Base-by-base conservation (phyloP, 1,140 invertebrate species). In the Coenobita brevimanus region DNA sequence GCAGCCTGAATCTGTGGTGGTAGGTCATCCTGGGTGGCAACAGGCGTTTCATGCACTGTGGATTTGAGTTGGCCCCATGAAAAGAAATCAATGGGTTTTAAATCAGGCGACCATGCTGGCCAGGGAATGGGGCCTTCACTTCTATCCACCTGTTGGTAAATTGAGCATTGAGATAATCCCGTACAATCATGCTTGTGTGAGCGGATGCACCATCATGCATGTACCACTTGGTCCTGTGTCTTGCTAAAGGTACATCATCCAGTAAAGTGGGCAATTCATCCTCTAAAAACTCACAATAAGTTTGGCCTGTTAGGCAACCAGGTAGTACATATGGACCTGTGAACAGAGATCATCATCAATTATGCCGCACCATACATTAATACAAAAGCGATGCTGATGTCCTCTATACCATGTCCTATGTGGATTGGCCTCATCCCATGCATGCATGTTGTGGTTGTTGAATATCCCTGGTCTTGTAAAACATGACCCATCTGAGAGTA, bases 51-150 rank as follows among this genome's bases (percentile, higher is more conserved):
- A 50, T 50, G 17, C 46, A 50, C 46, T 8, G n/a, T n/a, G 1
- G 46, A 46, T 36, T 86, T 90, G 21, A 82, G n/a, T 57, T 73
- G n/a, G 33, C 79, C 67, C 87, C 88, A 89, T 2, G 81, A 36
- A 50, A 50, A 90, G 69, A 89, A 89, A 79, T 88, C 90, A 41
- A 89, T 73, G 57, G 83, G 67, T 80, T n/a, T 90, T 33, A 90
- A 57, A 62, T 90, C 89, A 21, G 81, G 83, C 17, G 89, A 90
- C 27, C 73, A 67, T 62, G 84, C 89, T 67, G 89, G 85, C 85
- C 89, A 91, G 64, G 60, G 8, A 57, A 91, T 54, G 64, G 90
- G 89, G n/a, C n/a, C n/a, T n/a, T n/a, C n/a, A n/a, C n/a, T n/a
- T n/a, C n/a, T n/a, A 90, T 90, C 90, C 54, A 90, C 41, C 71